phyloP scores from a whole-genome alignment of 2,113 vertebrate species.

The Herpetotheres cachinnans region DNA sequence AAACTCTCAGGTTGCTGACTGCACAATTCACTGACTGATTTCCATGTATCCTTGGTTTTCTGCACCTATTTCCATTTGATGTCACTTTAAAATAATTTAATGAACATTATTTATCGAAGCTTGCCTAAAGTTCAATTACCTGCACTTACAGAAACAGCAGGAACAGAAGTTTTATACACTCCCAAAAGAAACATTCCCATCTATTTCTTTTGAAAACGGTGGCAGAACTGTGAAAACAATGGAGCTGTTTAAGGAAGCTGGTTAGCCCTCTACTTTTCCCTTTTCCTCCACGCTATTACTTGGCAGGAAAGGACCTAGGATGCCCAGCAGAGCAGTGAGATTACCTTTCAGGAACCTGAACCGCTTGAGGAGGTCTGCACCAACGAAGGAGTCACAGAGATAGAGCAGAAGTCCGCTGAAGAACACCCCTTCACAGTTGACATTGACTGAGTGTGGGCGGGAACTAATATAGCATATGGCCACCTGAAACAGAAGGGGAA shows the following conservation, averaged over 20 bases:
- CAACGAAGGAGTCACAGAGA: constrained; percentile 96
- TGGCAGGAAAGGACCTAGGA: not conserved
- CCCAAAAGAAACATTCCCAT: not conserved
- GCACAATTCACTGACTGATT: not conserved
- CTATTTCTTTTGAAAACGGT: not conserved
- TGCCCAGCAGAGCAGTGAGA: not conserved
- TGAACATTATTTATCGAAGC: not conserved
- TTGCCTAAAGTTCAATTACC: not conserved
- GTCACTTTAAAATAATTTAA: not conserved
- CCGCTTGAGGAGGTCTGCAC: constrained; percentile 90
- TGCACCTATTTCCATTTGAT: not conserved
- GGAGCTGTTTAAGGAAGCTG: not conserved
- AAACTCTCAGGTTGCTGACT: not conserved
- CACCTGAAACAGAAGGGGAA: constrained; percentile 75
- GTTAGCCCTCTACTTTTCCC: not conserved
- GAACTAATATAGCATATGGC: constrained; percentile 93
- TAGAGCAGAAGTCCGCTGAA: constrained; percentile 97
- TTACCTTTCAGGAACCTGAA: constrained; percentile 96
- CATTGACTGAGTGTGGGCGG: constrained; percentile 92
- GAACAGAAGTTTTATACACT: not conserved
- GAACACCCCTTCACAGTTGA: constrained; percentile 86
- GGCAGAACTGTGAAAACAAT: not conserved
- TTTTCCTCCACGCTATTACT: not conserved
- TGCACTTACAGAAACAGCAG: not conserved
- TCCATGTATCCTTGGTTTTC: not conserved